Conservation (phyloP, 2,797 vertebrate genomes). For the Phoeniculus purpureus region DNA sequence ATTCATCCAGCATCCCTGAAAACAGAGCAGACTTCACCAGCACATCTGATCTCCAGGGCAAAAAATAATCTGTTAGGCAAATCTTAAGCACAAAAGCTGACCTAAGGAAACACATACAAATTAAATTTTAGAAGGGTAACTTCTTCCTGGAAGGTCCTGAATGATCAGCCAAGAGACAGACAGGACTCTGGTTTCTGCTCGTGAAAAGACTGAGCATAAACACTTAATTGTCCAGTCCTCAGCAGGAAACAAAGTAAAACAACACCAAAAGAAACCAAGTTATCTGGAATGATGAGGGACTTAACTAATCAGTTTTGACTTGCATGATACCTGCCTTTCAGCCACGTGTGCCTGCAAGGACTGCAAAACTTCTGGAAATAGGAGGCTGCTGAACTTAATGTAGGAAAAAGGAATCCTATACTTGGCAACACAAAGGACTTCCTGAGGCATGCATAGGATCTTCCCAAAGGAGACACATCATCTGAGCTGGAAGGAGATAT, state of each 20-base stretch:
- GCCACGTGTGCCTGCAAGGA: neutral
- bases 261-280: neutral
- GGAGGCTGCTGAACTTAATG: neutral
- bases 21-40: neutral
- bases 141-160: neutral
- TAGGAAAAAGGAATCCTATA: neutral
- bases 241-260: neutral
- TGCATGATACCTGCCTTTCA: neutral
- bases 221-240: neutral
- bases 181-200: neutral
- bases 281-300: neutral
- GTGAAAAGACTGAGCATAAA: neutral
- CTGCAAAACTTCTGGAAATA: neutral
- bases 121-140: neutral
- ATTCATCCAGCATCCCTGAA: neutral
- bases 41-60: neutral
- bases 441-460: accelerated
- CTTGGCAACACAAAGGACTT: neutral
- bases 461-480: neutral
- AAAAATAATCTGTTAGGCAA: neutral
- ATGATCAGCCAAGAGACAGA: neutral
- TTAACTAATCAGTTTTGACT: neutral
- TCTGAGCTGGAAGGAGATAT: neutral
- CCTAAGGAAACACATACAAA: neutral
- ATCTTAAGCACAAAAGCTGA: neutral